Evolutionary conservation across 2,888 invertebrate species (phyloP), one percentile per base, ranked within the genome.

Genomic region (Sphinx pinastri): DNA sequence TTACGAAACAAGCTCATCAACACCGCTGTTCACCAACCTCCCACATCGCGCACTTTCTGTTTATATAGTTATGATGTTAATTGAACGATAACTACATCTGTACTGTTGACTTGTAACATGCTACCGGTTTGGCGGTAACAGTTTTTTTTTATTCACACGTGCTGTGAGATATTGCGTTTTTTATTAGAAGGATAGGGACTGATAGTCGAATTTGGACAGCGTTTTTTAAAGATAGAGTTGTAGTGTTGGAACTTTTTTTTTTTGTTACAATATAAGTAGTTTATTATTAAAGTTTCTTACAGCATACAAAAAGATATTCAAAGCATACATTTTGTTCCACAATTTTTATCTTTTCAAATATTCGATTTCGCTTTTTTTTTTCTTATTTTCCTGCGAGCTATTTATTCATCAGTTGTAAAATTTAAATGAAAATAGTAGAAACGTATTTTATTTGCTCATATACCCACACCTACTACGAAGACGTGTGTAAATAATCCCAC

Each of bases 31-130:
- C 63, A 47, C 60, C 10, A 16, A 4, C 63, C 63, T 47, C 63
- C 63, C 63, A 63, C 63, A 47, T 47, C 63, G 63, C 16, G 58
- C 13, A n/a, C 16, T 19, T 7, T 4, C 63, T 63, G 63, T 63
- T 16, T 63, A 47, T 47, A 63, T 63, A 49, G 13, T 49, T 16
- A 19, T 63, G 16, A 47, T 63, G 63, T 47, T 63, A 63, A 63
- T 49, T 63, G 63, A 63, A 63, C 19, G 49, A 19, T 63, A 63
- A 63, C 49, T 60, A 14, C 45, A 60, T 45, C 19, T 49, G 49
- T 19, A 63, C 63, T 63, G 47, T 47, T 7, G 12, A 63, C 63
- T 47, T 63, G 49, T 60, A 45, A 45, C 45, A 16, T 19, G 63
- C 13, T 52, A 52, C n/a, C 19, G 47, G 49, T 47, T 19, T 19